Conservation (phyloP, 2,888 invertebrate genomes). For the Epinotia ramella region DNA sequence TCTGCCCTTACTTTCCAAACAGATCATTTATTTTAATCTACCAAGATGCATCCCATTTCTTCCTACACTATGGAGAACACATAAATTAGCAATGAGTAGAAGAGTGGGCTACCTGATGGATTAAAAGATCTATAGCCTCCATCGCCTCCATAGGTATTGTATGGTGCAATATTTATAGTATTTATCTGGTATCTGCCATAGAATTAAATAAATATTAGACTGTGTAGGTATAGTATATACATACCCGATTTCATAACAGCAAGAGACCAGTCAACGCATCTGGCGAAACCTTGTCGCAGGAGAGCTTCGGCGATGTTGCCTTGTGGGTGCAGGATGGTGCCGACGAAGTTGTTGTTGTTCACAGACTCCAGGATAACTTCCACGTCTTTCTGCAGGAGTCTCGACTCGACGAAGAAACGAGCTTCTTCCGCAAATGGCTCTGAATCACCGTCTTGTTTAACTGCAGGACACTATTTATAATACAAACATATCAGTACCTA, state of each 20-base stretch:
- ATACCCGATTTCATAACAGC: slow-evolving; percentile 79
- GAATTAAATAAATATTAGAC: not conserved
- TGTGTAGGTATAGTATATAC: slow-evolving; percentile 33
- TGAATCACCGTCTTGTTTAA: slow-evolving; percentile 90
- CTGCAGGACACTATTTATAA: slow-evolving; percentile 87
- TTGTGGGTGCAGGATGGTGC: slow-evolving; percentile 96
- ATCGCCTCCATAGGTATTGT: not conserved
- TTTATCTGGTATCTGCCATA: not conserved
- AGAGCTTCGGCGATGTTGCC: slow-evolving; percentile 97
- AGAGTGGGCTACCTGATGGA: not conserved
- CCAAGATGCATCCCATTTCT: no score
- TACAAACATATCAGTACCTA: slow-evolving; percentile 4
- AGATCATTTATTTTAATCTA: no score
- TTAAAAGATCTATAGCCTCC: not conserved
- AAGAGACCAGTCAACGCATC: slow-evolving; percentile 87
- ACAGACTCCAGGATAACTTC: slow-evolving; percentile 96
- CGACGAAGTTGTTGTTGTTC: slow-evolving; percentile 97
- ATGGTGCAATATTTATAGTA: no score
- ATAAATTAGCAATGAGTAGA: no score
- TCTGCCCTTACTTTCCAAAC: no score
- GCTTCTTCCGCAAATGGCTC: slow-evolving; percentile 95
- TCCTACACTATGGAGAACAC: no score
- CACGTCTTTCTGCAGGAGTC: slow-evolving; percentile 95
- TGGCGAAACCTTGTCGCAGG: slow-evolving; percentile 95
- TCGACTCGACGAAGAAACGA: slow-evolving; percentile 95